Conservation (phyloP, 2,797 vertebrate genomes). For the Danio jaintianensis region DNA sequence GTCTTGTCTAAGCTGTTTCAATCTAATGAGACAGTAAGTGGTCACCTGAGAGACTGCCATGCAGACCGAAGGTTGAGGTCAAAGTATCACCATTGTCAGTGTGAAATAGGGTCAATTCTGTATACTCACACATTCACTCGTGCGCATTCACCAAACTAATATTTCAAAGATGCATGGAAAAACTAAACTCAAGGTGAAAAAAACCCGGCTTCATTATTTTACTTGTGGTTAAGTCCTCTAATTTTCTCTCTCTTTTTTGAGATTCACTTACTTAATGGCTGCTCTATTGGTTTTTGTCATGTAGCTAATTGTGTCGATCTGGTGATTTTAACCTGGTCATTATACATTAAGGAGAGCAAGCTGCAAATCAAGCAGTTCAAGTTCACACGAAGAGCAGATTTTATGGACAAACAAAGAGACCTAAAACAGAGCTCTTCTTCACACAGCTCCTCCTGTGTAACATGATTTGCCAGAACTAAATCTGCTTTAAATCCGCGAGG, state of each 20-base stretch:
- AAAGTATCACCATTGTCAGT: conserved; percentile 44
- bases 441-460: not conserved
- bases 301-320: conserved; percentile 31
- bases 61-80: conserved; percentile 48
- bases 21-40: conserved; percentile 55
- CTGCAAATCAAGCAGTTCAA: conserved; percentile 2
- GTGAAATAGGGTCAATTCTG: conserved; percentile 34
- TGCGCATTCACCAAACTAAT: not conserved
- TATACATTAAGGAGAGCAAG: conserved; percentile 40
- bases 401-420: not conserved
- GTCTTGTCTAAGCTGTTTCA: conserved; percentile 25
- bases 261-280: conserved; percentile 9
- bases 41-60: conserved; percentile 50
- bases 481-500: conserved; percentile 2
- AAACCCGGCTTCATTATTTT: not conserved
- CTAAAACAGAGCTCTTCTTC: conserved; percentile 5
- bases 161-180: not conserved
- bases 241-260: not conserved
- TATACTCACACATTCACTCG: not conserved
- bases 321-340: conserved; percentile 15
- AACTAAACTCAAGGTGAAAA: not conserved
- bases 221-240: not conserved
- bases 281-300: conserved; percentile 16
- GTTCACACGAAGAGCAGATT: conserved; percentile 12
- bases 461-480: conserved; percentile 13